Base-by-base conservation (phyloP, 2,888 invertebrate genomes). In the Microctonus hyperodae region DNA sequence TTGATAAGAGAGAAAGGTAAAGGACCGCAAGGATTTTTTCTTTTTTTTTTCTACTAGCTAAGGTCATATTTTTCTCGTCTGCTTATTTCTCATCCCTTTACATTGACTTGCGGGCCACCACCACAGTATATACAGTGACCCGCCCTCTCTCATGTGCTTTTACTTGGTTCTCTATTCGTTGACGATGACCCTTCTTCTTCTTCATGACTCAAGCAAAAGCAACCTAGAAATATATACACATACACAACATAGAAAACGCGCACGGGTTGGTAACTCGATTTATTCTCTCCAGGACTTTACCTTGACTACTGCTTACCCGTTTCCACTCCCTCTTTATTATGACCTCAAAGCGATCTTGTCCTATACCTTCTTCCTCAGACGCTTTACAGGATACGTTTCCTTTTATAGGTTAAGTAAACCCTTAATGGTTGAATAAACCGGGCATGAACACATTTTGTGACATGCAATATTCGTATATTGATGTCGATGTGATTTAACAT, bases 261-360 rank as follows among this genome's bases (percentile, higher is more conserved):
- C 64, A 64, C 56, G 70, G 63, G 58, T 68, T 70, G 71, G 72
- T 77, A 79, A 79, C 79, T 77, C 78, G 78, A 80, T 80, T 80
- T 76, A 77, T 70, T 65, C 59, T 35, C 35, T 64, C 44, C 64
- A 23, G 53, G 37, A 44, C 31, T 60, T 55, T 37, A 31, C 56
- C 16, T 31, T 44, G 56, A 55, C 56, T 48, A 22, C 40, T 33
- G 33, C 20, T 13, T 23, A 44, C 40, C 59, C 33, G 28, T 48
- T 6, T 74, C 73, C 73, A 70, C 73, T 72, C 76, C 74, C 69
- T 73, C 74, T 77, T 79, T 79, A 78, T 78, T 77, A 77, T 68
- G 71, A 75, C 74, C 76, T 76, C 78, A 79, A 79, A 80, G 79
- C 74, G 77, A 79, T 79, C 73, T 75, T 75, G 75, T 61, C 56